A percentile compares a stretch with the other conserved stretches of the same genome.
These are phyloP conservation scores for Phenganax stokvisi DNA, from an alignment of 92 coral and sea anemone genomes.

Conservation along the genomic window DNA sequence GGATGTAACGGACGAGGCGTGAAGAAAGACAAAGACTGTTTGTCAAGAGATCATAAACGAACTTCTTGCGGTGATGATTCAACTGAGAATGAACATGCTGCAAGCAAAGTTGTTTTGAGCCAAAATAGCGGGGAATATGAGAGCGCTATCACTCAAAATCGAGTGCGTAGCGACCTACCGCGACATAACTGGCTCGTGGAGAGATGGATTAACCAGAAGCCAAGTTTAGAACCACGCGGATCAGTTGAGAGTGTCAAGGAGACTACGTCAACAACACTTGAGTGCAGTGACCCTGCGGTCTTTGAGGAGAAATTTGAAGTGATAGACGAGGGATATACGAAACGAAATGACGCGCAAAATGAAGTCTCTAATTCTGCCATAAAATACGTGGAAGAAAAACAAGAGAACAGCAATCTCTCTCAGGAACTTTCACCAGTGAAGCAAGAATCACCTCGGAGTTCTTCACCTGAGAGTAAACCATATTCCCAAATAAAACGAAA, in stretches of 20 bases:
- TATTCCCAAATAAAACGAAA: constrained; percentile 14
- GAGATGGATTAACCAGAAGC: constrained; percentile 72
- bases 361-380: background rate
- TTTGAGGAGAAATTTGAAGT: background rate
- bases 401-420: background rate
- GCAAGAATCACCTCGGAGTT: background rate
- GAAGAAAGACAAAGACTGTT: constrained; percentile 1
- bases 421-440: constrained; percentile 6
- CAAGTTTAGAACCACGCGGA: no score
- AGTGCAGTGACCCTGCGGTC: background rate
- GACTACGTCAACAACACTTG: constrained; percentile 8
- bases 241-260: background rate
- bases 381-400: background rate
- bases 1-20: constrained; percentile 1
- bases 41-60: background rate
- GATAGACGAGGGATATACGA: background rate
- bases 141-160: constrained; percentile 80
- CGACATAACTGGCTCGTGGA: constrained; percentile 99
- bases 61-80: constrained; percentile 36
- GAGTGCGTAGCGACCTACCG: constrained; percentile 93
- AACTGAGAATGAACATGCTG: background rate
- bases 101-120: background rate
- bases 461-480: constrained; percentile 10
- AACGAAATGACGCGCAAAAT: background rate
- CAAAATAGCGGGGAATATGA: constrained; percentile 49